Conservation (phyloP, 2,888 invertebrate genomes). For the Cephalotes varians region DNA sequence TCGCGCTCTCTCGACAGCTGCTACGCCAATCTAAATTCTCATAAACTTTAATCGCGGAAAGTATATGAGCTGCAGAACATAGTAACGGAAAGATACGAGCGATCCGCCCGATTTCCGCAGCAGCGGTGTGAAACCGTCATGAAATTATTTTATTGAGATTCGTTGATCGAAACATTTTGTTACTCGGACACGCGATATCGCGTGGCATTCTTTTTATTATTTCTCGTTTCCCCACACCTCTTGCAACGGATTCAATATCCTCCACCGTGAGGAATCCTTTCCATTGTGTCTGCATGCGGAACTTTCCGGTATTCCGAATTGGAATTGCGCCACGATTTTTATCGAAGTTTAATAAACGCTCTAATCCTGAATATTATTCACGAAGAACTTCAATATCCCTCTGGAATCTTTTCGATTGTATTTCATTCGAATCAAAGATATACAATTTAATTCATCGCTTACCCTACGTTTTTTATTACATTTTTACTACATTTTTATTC, state of each 20-base stretch:
- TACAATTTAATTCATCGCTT: background rate
- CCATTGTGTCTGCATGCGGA: conserved; percentile 14
- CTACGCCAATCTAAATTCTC: conserved; percentile 43
- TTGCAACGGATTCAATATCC: conserved; percentile 34
- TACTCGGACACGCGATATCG: conserved; percentile 20
- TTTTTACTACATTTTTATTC: background rate
- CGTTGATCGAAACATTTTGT: conserved; percentile 4
- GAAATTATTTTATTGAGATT: conserved; percentile 21
- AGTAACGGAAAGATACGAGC: background rate
- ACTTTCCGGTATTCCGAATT: conserved; percentile 20
- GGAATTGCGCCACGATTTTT: conserved; percentile 44
- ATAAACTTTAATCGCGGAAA: conserved; percentile 45
- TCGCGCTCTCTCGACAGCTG: conserved; percentile 33
- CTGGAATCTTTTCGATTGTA: background rate
- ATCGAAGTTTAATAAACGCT: conserved; percentile 47
- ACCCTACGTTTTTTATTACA: background rate
- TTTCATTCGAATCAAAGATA: background rate
- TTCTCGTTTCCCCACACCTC: background rate
- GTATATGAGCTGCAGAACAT: background rate
- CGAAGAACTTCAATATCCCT: conserved; percentile 11
- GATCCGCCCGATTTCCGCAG: background rate
- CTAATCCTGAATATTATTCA: conserved; percentile 38
- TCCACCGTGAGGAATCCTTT: conserved; percentile 16
- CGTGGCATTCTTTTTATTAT: conserved; percentile 37
- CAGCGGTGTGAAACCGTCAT: background rate